Evolutionary conservation across 1,140 invertebrate genomes (phyloP).

Genomic region (Saxidomus purpurata): DNA sequence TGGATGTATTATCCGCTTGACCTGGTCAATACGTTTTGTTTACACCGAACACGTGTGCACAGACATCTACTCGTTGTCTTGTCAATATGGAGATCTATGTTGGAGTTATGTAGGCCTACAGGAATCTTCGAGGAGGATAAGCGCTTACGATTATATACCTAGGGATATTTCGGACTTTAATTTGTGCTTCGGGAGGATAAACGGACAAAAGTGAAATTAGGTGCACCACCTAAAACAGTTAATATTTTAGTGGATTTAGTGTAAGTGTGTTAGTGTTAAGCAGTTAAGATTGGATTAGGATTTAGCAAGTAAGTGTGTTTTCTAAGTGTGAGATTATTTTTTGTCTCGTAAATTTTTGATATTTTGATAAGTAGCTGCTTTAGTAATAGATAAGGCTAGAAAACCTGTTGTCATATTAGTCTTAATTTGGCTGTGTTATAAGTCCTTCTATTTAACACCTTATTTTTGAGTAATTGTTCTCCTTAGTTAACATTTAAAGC

Average conservation of each 20-base stretch:
- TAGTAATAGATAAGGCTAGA: too few species aligned
- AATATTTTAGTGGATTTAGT: background rate
- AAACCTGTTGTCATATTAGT: too few species aligned
- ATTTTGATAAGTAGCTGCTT: background rate
- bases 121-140: background rate
- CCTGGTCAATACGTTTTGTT: background rate
- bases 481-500: too few species aligned
- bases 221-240: background rate
- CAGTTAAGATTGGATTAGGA: background rate
- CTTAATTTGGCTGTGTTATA: too few species aligned
- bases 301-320: background rate
- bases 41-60: background rate
- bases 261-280: background rate
- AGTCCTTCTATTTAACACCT: background rate
- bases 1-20: background rate
- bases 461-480: too few species aligned
- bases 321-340: background rate
- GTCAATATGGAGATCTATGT: background rate
- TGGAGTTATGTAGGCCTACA: background rate
- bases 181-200: background rate
- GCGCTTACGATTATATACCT: background rate
- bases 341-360: background rate
- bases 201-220: background rate
- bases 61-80: background rate
- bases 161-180: too few species aligned